Evolutionary conservation across 2,113 vertebrate genomes (phyloP).

Genomic region (Psettodes erumei): DNA sequence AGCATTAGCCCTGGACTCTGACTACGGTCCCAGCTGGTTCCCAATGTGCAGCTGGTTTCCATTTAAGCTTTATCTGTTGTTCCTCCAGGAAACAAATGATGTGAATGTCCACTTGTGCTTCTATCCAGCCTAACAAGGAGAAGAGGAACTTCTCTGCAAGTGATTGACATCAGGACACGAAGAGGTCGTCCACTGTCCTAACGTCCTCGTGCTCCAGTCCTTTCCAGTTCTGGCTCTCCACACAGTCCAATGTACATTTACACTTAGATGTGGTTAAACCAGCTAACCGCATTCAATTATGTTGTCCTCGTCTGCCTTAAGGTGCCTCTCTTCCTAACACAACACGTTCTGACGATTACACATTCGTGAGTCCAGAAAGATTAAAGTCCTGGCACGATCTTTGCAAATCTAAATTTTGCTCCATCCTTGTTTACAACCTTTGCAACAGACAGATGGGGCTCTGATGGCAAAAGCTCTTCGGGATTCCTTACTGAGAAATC

Average conservation of each 20-base stretch:
- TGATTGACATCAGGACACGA: not conserved
- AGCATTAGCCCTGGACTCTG: constrained; percentile 69
- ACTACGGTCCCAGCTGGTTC: constrained; percentile 41
- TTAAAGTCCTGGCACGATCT: not conserved
- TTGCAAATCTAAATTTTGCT: not conserved
- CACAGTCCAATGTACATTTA: not conserved
- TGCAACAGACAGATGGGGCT: constrained; percentile 13
- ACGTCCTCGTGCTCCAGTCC: not conserved
- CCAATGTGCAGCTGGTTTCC: constrained; percentile 43
- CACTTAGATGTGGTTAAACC: constrained; percentile 35
- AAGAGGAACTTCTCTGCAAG: not conserved
- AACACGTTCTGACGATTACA: constrained; percentile 25
- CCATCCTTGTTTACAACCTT: not conserved
- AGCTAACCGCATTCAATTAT: constrained; percentile 23
- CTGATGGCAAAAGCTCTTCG: not conserved
- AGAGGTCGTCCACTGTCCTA: not conserved
- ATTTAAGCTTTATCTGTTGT: constrained; percentile 28
- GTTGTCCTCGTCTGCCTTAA: not conserved
- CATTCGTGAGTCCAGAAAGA: constrained; percentile 14
- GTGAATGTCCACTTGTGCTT: constrained; percentile 7
- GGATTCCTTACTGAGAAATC: constrained; percentile 22
- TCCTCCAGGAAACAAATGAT: constrained; percentile 50
- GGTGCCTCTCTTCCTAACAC: not conserved
- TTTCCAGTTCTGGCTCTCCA: not conserved
- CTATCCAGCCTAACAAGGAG: constrained; percentile 14